Base-by-base conservation (phyloP, 92 coral and sea anemone species). In the Pocillopora grandis region DNA sequence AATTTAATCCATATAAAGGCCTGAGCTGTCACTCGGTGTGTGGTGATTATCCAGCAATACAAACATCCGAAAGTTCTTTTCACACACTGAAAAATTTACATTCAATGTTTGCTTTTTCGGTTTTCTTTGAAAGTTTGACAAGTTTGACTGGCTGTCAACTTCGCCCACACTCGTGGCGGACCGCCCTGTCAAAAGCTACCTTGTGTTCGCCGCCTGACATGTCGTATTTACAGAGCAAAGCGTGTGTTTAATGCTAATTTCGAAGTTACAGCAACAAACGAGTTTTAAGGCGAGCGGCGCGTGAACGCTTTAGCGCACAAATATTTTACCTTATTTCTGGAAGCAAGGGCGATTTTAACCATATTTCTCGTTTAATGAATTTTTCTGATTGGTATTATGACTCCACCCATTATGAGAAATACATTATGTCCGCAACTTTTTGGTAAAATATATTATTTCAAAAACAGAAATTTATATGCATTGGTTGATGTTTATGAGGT, bases 61-160 rank as follows among this genome's bases (percentile, higher is more conserved):
- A 94, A 94, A 94, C 98, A 92, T 85, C 95, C 90, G 88, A 89
- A 87, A 72, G 85, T 82, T 86, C 92, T 92, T 91, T 92, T 94
- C 98, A 92, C 93, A 90, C 92, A 89, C 91, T 75, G 87, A 82
- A 87, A 89, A 92, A 89, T 90, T 94, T 90, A 92, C 95, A 87
- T 92, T 89, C 85, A 87, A 72, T 92, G 93, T 94, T 94, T 94
- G 92, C 92, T 89, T 85, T 89, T 78, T 89, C 98, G 98, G 98
- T 75, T 87, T 86, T 94, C 98, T 94, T 94, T 94, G 98, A 89
- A 81, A 80, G 27, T 71, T 81, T 90, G 98, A 94, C 93, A 85
- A 80, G 81, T 73, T 49, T 90, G 92, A 90, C 95, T 80, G 76
- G 33, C 88, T 78, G 87, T 89, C 89, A 71, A 60, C 72, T 66